Base-by-base conservation (phyloP, 30 jellyfish, hydroid and myxozoan species). In the Cassiopea xamachana region DNA sequence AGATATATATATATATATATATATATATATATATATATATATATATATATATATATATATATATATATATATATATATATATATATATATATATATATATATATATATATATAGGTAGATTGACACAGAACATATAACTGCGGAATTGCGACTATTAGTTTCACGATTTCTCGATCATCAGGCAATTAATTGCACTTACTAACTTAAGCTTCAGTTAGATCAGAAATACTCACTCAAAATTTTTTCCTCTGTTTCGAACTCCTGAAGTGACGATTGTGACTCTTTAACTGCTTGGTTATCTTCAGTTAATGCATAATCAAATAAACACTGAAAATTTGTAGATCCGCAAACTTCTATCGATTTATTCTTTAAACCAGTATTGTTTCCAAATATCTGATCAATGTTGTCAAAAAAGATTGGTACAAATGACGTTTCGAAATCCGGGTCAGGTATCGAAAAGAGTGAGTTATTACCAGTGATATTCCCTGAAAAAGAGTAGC, bases 401-500 rank as follows among this genome's bases (percentile, higher is more conserved):
- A 72, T 39, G 79, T 77, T 69, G 45, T 86, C 90, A 60, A 46
- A 78, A 81, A 92, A 92, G 13, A 80, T 43, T 13, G 97, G 97
- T 61, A 86, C 94, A 59, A 92, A 92, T 14, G 88, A 61, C 17
- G 84, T 70, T 60, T 85, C 71, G n/a, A 8, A 75, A n/a, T 80
- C 95, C 8, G 85, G 90, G 48, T 55, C 75, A 17, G 91, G 77
- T 2, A 48, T 45, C 17, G 90, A 4, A 86, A 92, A 92, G 64
- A 92, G 43, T 15, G 97, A 84, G 13, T 85, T 86, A 73, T 48
- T 92, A 62, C 75, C 75, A 15, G 89, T 79, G 2, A 92, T 92
- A 17, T 71, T 87, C 97, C 97, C 97, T 92, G 45, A 44, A 18
- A 18, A n/a, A n/a, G n/a, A n/a, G n/a, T n/a, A n/a, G n/a, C n/a